These are phyloP conservation scores for Hirudinaria manillensis DNA, from an alignment of 2,888 invertebrate species.

Conservation along the genomic window DNA sequence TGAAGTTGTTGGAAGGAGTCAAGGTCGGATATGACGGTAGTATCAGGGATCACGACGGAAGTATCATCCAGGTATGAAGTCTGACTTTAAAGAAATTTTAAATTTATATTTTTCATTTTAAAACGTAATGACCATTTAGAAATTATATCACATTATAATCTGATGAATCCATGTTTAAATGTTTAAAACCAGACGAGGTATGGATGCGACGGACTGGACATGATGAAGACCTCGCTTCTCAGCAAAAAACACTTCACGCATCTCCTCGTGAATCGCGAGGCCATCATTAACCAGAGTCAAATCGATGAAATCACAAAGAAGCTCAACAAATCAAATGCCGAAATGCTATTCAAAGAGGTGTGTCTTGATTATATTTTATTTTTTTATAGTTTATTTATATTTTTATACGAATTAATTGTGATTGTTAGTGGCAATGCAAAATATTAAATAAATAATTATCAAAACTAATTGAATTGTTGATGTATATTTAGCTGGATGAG, in stretches of 20 bases:
- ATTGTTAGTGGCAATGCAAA: background rate
- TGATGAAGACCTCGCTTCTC: constrained; percentile 78
- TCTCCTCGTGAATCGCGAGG: constrained; percentile 66
- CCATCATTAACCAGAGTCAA: constrained; percentile 15
- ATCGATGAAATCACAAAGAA: constrained; percentile 13
- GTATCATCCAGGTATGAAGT: constrained; percentile 70
- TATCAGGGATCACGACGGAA: constrained; percentile 87
- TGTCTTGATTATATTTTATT: background rate
- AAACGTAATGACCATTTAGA: no score
- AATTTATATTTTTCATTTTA: no score
- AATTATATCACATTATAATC: no score
- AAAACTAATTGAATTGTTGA: background rate
- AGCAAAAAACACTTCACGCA: constrained; percentile 70
- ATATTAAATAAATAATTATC: background rate
- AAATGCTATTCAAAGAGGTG: background rate
- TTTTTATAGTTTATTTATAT: background rate
- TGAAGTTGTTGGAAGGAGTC: constrained; percentile 96
- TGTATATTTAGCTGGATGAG: constrained; percentile 1
- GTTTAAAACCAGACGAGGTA: constrained; percentile 60
- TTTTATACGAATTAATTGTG: background rate
- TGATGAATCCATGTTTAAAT: background rate
- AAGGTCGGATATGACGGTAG: constrained; percentile 85
- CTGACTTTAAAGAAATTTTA: background rate
- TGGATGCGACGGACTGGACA: constrained; percentile 63
- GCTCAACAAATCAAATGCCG: background rate